Evolutionary conservation across 2,797 vertebrate genomes (phyloP), one percentile per base, ranked within the genome.

Genomic region (Nothura maculosa): DNA sequence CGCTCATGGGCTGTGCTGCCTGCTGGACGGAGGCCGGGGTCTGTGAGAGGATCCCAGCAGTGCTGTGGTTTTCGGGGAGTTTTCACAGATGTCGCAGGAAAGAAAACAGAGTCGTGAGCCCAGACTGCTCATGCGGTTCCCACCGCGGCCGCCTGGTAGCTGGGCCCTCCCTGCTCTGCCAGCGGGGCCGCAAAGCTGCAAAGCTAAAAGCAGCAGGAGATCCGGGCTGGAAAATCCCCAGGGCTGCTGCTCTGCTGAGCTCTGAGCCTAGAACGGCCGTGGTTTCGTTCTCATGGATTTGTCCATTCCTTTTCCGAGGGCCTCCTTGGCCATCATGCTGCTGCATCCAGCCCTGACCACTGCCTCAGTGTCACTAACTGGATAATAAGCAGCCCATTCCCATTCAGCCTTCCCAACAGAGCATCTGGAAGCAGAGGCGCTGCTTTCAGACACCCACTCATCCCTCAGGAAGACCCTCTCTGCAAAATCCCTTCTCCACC

Each of bases 301-400:
- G 34, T 6, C 69, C 27, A 9, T 2, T 67, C 11, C 38, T 10
- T 79, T 55, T 82, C 64, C 78, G 73, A 18, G 67, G 32, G 36
- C 4, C 4, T 72, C 28, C 18, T 77, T 64, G 27, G 10, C 25
- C 8, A 7, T 50, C 48, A 14, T 45, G 11, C 32, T 77, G 27
- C 42, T 78, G 42, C 76, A 78, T 34, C 42, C 73, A 62, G 45
- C 32, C 55, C 42, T 43, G 42, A 74, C 80, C 73, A 66, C n/a
- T 34, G 61, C 45, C 63, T 67, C 34, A 63, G 30, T 77, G 63
- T 14, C 47, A 11, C 57, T 87, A 78, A 81, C 66, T 78, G 72
- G 42, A 78, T 70, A 62, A 93, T 70, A 62, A 93, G 81, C 72
- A 78, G 15, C 61, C 60, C 52, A 63, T 82, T 77, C 36, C 30